A percentile compares a stretch with the other conserved stretches of the same genome.
Evolutionary conservation across 2,113 vertebrate genomes (phyloP).

Genomic region (Platichthys stellatus): DNA sequence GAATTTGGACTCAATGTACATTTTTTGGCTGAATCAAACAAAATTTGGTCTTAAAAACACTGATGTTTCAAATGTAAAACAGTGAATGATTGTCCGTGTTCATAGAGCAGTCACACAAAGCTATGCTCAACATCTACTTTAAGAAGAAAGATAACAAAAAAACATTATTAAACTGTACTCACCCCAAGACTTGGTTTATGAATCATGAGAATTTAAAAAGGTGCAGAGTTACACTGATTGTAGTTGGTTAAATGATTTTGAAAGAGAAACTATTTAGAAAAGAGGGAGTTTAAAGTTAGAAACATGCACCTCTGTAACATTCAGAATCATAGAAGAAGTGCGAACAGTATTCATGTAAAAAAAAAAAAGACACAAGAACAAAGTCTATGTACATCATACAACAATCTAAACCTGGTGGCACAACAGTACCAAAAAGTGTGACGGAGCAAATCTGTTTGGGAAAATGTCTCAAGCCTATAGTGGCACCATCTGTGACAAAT

Average conservation of each 20-base stretch:
- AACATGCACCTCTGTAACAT: constrained; percentile 58
- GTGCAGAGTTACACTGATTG: constrained; percentile 73
- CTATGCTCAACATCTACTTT: constrained; percentile 44
- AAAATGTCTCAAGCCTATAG: constrained; percentile 61
- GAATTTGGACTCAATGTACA: constrained; percentile 1
- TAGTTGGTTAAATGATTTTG: constrained; percentile 66
- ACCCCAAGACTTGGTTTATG: constrained; percentile 50
- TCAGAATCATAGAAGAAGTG: constrained; percentile 71
- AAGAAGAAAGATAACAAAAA: constrained; percentile 27
- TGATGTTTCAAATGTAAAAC: constrained; percentile 43
- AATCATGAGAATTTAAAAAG: constrained; percentile 62
- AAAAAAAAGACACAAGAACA: constrained; percentile 35
- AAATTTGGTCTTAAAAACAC: constrained; percentile 61
- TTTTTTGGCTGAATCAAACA: constrained; percentile 40
- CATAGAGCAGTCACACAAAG: constrained; percentile 54
- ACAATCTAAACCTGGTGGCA: constrained; percentile 29
- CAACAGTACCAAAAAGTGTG: constrained; percentile 3
- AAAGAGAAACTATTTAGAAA: constrained; percentile 46
- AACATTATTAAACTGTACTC: constrained; percentile 18
- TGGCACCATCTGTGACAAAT: constrained; percentile 3
- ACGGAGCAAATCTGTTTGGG: constrained; percentile 22
- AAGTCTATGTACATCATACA: constrained; percentile 62
- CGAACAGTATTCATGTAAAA: constrained; percentile 56
- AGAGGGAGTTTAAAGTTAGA: constrained; percentile 48
- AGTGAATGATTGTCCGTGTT: constrained; percentile 72